Conservation (phyloP, 2,797 vertebrate species). For the Pelobates cultripes region DNA sequence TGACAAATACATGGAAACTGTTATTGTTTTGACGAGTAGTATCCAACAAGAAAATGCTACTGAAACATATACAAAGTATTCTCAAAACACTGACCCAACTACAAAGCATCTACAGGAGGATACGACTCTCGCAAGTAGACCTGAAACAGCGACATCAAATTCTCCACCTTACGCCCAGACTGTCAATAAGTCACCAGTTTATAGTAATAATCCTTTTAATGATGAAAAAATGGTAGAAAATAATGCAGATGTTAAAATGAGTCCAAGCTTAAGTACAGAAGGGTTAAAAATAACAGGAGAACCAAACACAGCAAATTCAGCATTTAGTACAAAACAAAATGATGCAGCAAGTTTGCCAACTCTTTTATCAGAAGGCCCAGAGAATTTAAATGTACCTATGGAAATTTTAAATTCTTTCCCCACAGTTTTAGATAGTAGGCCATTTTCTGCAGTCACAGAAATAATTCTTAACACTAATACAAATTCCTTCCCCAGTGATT, state of each 20-base stretch:
- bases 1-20: slow-evolving; percentile 16
- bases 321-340: no score
- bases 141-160: background rate
- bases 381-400: no score
- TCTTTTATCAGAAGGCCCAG: background rate
- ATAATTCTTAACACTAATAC: no score
- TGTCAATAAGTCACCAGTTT: background rate
- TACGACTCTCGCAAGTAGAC: background rate
- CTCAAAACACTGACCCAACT: slow-evolving; percentile 17
- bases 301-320: no score
- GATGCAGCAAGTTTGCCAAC: background rate
- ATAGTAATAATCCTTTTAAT: background rate
- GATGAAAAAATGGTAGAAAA: background rate
- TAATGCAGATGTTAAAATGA: background rate
- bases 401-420: no score
- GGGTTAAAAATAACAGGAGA: background rate
- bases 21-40: slow-evolving; percentile 5
- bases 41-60: background rate
- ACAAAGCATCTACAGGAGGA: slow-evolving; percentile 10
- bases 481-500: background rate
- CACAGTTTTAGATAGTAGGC: no score
- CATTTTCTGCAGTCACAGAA: no score
- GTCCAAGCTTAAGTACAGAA: slow-evolving; percentile 1
- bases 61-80: slow-evolving; percentile 5
- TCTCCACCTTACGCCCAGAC: background rate